Conservation (phyloP, 1,140 invertebrate genomes). For the Colletes latitarsis region DNA sequence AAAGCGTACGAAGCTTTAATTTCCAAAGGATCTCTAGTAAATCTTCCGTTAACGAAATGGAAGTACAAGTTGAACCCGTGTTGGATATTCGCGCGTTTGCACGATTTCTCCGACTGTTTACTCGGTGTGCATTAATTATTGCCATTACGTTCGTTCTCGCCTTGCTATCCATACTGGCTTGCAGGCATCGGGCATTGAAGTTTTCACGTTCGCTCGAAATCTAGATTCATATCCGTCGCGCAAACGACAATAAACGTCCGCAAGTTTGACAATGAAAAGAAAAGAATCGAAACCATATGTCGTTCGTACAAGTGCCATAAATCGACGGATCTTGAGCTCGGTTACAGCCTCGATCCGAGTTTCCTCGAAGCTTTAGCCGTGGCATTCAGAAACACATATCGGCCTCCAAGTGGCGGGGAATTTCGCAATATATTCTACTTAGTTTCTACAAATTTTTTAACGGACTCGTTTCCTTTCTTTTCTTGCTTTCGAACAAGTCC, state of each 20-base stretch:
- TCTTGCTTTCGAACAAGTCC: too few species aligned
- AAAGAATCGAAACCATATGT: slow-evolving; percentile 33
- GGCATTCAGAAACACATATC: not conserved
- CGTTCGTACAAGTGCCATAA: slow-evolving; percentile 13
- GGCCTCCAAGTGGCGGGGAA: not conserved
- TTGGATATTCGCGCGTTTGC: not conserved
- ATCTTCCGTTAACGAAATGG: not conserved
- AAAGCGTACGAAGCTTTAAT: too few species aligned
- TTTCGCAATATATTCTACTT: not conserved
- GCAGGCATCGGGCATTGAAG: not conserved
- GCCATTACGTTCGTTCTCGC: too few species aligned
- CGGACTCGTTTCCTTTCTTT: too few species aligned
- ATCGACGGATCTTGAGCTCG: slow-evolving; percentile 25
- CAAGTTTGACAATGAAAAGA: slow-evolving; percentile 33
- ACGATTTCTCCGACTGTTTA: not conserved
- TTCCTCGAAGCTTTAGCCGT: not conserved
- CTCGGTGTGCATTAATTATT: not conserved
- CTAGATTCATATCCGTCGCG: not conserved
- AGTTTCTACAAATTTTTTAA: too few species aligned
- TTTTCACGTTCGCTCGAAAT: too few species aligned
- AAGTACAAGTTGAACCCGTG: not conserved
- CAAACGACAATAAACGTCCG: slow-evolving; percentile 18
- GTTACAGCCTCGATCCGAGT: not conserved
- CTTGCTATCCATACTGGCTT: too few species aligned
- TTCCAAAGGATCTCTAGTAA: not conserved